These are phyloP conservation scores for Scotopteryx bipunctaria DNA, from an alignment of 2,888 invertebrate species.

Conservation along the genomic window DNA sequence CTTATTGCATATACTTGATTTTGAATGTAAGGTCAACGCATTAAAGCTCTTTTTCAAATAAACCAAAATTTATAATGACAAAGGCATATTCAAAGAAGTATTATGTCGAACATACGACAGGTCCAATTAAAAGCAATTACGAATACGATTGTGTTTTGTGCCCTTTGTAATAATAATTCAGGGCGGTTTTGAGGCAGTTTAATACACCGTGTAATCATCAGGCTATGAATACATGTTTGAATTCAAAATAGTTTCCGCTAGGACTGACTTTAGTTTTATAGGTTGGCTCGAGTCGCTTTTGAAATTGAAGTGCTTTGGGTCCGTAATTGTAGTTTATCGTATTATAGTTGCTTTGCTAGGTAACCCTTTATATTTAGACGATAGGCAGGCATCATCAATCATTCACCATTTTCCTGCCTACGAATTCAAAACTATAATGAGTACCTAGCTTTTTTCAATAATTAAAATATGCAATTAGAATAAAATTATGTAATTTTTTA, in stretches of 20 bases:
- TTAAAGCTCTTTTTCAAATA: background rate
- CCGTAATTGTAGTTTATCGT: background rate
- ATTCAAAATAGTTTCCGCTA: slow-evolving; percentile 51
- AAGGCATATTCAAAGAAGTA: slow-evolving; percentile 11
- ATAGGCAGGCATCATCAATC: no score
- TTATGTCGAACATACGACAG: slow-evolving; percentile 53
- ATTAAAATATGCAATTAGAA: no score
- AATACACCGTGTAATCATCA: slow-evolving; percentile 54
- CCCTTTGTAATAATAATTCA: slow-evolving; percentile 52
- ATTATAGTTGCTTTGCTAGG: background rate
- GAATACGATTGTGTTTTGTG: slow-evolving; percentile 47
- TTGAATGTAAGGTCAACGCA: background rate
- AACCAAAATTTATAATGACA: background rate
- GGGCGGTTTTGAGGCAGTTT: slow-evolving; percentile 49
- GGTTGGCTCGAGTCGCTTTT: slow-evolving; percentile 33
- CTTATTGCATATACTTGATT: background rate
- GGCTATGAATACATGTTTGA: slow-evolving; percentile 48
- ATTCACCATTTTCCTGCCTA: no score
- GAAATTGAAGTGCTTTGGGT: slow-evolving; percentile 5
- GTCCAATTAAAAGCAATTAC: slow-evolving; percentile 63
- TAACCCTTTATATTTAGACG: no score
- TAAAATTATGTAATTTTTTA: no score
- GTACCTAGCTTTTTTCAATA: no score
- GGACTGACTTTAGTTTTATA: slow-evolving; percentile 37
- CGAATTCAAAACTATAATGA: no score